phyloP scores from a whole-genome alignment of 2,888 invertebrate species.

The Eremobia ochroleuca region DNA sequence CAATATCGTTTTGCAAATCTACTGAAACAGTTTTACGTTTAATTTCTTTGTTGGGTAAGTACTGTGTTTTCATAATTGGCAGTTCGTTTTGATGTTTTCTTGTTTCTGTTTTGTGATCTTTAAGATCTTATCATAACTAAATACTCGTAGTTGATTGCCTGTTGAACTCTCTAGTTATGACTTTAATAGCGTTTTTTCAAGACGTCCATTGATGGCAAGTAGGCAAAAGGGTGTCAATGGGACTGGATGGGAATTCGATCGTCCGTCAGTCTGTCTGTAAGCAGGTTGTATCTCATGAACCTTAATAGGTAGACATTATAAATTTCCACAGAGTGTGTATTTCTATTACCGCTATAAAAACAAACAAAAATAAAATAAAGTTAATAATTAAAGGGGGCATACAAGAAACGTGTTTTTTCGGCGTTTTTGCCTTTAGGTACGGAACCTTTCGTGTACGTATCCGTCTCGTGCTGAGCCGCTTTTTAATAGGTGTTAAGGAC shows the following conservation, averaged over 20 bases:
- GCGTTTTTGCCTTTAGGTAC: too few relatives aligned
- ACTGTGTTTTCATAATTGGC: conserved; percentile 44
- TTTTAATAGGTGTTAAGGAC: too few relatives aligned
- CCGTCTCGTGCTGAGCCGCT: too few relatives aligned
- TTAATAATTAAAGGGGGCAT: not conserved
- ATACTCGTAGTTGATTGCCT: not conserved
- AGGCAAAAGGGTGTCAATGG: not conserved
- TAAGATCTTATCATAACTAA: not conserved
- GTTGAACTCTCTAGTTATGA: not conserved
- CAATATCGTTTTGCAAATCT: conserved; percentile 61
- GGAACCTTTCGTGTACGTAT: not conserved
- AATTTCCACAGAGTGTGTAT: not conserved
- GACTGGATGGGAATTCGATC: too few relatives aligned
- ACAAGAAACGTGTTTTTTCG: not conserved
- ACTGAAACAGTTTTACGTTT: conserved; percentile 54
- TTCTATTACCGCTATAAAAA: not conserved
- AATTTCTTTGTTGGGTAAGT: conserved; percentile 57
- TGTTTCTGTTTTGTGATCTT: not conserved
- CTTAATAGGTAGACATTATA: not conserved
- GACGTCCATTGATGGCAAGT: not conserved
- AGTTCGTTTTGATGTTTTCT: conserved; percentile 13
- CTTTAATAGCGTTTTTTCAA: not conserved
- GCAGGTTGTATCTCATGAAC: not conserved
- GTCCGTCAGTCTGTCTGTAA: not conserved
- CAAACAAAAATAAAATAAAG: not conserved